These are phyloP conservation scores for Microtus montanus DNA, from an alignment of 2,113 vertebrate genomes.

Conservation along the genomic window DNA sequence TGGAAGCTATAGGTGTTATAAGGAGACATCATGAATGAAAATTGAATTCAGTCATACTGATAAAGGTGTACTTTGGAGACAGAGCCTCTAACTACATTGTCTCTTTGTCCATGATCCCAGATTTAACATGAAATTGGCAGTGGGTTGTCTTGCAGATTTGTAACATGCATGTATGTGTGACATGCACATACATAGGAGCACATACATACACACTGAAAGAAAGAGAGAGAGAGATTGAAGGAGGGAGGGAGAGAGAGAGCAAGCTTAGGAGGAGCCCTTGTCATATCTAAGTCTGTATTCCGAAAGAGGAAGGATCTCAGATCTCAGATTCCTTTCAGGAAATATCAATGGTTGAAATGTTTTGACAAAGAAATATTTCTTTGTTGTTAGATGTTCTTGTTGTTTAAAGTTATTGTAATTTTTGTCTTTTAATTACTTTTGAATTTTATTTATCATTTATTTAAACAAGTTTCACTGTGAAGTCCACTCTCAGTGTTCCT, in stretches of 20 bases:
- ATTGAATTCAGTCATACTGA: background rate
- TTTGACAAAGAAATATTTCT: background rate
- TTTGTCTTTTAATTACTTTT: background rate
- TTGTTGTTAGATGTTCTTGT: background rate
- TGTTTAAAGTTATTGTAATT: background rate
- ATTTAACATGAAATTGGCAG: rapidly evolving
- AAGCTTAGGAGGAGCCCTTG: background rate
- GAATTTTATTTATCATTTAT: background rate
- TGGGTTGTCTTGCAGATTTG: background rate
- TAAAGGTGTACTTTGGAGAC: background rate
- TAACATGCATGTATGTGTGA: background rate
- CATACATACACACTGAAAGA: no score
- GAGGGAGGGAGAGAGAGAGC: background rate
- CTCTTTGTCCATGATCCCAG: background rate
- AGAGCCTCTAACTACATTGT: background rate
- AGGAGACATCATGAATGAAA: background rate
- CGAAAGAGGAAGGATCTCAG: background rate
- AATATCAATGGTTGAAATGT: background rate
- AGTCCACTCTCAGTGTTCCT: background rate
- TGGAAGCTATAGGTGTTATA: background rate
- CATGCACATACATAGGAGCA: no score
- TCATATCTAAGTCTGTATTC: background rate
- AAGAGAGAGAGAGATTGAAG: no score
- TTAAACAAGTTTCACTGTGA: background rate
- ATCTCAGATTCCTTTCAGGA: background rate